Percentiles rank a stretch among this genome's conserved stretches.
These are phyloP conservation scores for Clinocottus analis DNA, from an alignment of 2,113 vertebrate genomes.

Conservation along the genomic window DNA sequence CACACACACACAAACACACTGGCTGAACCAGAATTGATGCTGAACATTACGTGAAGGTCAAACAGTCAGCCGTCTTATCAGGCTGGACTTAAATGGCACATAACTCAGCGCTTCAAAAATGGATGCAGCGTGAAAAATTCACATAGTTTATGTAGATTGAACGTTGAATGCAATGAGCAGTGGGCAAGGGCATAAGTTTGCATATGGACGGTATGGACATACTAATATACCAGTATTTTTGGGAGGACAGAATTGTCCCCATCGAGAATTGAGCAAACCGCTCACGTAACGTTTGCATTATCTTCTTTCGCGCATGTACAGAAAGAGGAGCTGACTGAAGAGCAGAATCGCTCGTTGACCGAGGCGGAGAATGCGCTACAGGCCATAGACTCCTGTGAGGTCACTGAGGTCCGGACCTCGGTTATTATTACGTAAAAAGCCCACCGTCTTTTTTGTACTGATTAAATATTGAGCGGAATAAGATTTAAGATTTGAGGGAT, in stretches of 20 bases:
- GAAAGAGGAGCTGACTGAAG: no score
- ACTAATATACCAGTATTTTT: not conserved
- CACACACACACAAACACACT: slow-evolving; percentile 36
- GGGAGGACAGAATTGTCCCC: not conserved
- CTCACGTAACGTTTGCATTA: not conserved
- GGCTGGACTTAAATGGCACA: slow-evolving; percentile 62
- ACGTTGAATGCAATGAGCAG: slow-evolving; percentile 36
- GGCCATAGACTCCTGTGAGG: not conserved
- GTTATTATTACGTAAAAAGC: not conserved
- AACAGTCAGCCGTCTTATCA: slow-evolving; percentile 63
- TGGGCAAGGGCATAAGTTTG: not conserved
- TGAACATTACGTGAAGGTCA: slow-evolving; percentile 71
- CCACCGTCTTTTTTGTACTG: not conserved
- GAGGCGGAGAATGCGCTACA: no score
- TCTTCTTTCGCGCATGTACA: no score
- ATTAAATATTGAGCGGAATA: not conserved
- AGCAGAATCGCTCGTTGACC: no score
- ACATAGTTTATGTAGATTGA: slow-evolving; percentile 54
- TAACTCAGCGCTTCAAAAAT: slow-evolving; percentile 40
- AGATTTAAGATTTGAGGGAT: not conserved
- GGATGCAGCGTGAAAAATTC: slow-evolving; percentile 34
- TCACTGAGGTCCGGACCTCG: not conserved
- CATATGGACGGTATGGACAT: not conserved
- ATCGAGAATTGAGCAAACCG: not conserved
- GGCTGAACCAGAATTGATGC: slow-evolving; percentile 51